These are phyloP conservation scores for Erythrocercus mccallii DNA, from an alignment of 2,113 vertebrate genomes.

Conservation along the genomic window DNA sequence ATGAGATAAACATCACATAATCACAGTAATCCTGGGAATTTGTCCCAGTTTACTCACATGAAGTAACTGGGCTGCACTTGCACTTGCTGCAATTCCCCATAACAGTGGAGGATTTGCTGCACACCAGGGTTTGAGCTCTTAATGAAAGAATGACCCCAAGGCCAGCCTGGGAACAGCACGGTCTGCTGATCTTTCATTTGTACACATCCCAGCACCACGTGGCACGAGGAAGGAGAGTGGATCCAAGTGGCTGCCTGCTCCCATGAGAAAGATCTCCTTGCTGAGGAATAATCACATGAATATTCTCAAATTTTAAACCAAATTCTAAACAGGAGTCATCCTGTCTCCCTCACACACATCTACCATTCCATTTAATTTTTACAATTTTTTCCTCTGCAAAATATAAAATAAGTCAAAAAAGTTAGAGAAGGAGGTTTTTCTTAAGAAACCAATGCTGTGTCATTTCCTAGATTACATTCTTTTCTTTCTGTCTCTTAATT, in stretches of 20 bases:
- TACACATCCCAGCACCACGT: fast-evolving
- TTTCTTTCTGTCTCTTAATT: background rate
- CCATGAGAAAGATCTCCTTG: background rate
- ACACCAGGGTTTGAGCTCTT: background rate
- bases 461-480: background rate
- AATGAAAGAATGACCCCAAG: background rate
- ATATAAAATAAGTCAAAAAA: background rate
- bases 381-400: background rate
- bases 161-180: background rate
- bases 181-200: background rate
- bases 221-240: background rate
- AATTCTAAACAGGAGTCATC: background rate
- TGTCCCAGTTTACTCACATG: background rate
- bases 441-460: background rate
- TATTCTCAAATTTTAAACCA: background rate
- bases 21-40: slow-evolving; percentile 6
- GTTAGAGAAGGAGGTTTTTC: background rate
- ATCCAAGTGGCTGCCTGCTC: fast-evolving
- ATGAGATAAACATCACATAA: background rate
- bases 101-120: background rate
- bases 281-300: background rate
- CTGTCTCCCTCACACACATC: background rate
- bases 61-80: background rate
- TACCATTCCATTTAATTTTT: background rate
- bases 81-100: background rate